phyloP scores from a whole-genome alignment of 2,113 vertebrate species.

The Varanus komodoensis region DNA sequence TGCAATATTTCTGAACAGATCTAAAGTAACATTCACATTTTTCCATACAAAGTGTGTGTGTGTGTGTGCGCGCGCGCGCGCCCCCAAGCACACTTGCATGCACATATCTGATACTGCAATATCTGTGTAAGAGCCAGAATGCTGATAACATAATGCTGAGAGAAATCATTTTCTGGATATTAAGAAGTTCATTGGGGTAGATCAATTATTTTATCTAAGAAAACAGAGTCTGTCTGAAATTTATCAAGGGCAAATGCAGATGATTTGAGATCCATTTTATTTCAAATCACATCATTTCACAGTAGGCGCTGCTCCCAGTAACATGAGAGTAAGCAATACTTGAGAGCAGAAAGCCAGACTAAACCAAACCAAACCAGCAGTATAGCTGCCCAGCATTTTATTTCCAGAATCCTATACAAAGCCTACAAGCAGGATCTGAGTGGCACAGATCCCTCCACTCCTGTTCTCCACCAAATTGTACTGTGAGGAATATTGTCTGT shows the following conservation, averaged over 20 bases:
- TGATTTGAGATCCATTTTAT: not conserved
- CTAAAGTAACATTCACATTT: not conserved
- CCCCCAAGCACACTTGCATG: too few species aligned
- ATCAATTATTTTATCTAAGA: slow-evolving; percentile 28
- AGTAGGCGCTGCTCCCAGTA: not conserved
- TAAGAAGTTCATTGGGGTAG: slow-evolving; percentile 34
- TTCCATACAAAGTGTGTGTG: not conserved
- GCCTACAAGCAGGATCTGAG: too few species aligned
- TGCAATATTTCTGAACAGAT: not conserved
- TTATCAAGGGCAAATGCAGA: not conserved
- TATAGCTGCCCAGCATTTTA: too few species aligned
- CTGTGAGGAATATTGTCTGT: too few species aligned
- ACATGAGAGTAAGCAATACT: not conserved
- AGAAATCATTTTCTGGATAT: slow-evolving; percentile 32
- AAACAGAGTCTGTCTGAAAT: not conserved
- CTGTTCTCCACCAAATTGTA: too few species aligned
- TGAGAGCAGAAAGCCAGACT: too few species aligned
- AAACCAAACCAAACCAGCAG: too few species aligned
- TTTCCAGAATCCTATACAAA: too few species aligned
- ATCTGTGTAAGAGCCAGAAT: slow-evolving; percentile 1
- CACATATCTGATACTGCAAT: not conserved
- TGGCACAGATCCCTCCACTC: too few species aligned
- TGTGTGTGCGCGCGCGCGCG: too few species aligned
- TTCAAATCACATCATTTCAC: slow-evolving; percentile 2
- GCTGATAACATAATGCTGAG: slow-evolving; percentile 20